A percentile compares a stretch with the other conserved stretches of the same genome.
These are phyloP conservation scores for Cheilosia grossa DNA, from an alignment of 2,888 invertebrate genomes.

Conservation along the genomic window DNA sequence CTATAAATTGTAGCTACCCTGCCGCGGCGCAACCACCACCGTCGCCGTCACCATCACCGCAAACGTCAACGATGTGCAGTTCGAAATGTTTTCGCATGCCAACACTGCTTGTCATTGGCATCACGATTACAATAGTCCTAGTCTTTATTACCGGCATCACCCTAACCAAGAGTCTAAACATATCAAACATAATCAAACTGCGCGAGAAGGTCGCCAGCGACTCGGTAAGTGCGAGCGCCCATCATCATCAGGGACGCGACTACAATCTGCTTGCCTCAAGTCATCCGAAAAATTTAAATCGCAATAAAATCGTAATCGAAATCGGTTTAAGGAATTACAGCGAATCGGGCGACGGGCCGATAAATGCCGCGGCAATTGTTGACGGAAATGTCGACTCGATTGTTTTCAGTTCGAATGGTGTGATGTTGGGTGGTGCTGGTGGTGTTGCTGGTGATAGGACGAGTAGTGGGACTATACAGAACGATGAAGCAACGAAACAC, in stretches of 20 bases:
- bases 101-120: slow-evolving; percentile 82
- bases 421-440: slow-evolving; percentile 37
- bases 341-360: slow-evolving; percentile 70
- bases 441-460: slow-evolving; percentile 9
- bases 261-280: slow-evolving; percentile 81
- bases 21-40: slow-evolving; percentile 21
- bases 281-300: slow-evolving; percentile 81
- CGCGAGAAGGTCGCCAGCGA: slow-evolving; percentile 82
- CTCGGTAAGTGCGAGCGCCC: slow-evolving; percentile 81
- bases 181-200: slow-evolving; percentile 82
- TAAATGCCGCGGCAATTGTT: slow-evolving; percentile 78
- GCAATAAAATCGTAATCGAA: slow-evolving; percentile 82
- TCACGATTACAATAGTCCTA: slow-evolving; percentile 84
- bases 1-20: slow-evolving; percentile 44
- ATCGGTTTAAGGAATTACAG: slow-evolving; percentile 79
- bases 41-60: slow-evolving; percentile 12
- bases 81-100: slow-evolving; percentile 83
- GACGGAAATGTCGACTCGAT: slow-evolving; percentile 81
- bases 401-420: slow-evolving; percentile 77
- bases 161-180: slow-evolving; percentile 83
- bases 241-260: slow-evolving; percentile 81
- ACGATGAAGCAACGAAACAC: not conserved
- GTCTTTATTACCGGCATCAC: slow-evolving; percentile 85
- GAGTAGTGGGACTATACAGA: slow-evolving; percentile 1
- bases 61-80: slow-evolving; percentile 80